Evolutionary conservation across 2,888 invertebrate genomes (phyloP), one percentile per base, ranked within the genome.

Genomic region (Erpobdella octoculata): DNA sequence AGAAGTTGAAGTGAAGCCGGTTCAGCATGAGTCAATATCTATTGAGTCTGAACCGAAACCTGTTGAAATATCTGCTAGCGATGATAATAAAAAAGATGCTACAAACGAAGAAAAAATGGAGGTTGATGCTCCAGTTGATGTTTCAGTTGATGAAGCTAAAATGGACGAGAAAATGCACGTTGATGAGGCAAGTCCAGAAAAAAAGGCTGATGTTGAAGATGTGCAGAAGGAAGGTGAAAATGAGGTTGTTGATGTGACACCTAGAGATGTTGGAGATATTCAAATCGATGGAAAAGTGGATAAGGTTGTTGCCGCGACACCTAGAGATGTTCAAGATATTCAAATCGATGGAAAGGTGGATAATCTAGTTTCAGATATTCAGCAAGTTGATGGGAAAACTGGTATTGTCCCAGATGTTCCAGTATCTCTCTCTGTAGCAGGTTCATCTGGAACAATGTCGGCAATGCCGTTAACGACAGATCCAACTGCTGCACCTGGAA

Each of bases 131-230:
- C 68, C 25, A 38, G 53, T 4, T 1, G 68, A 73, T 35, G 66
- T 36, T 18, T 41, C 9, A 37, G 61, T 33, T 8, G 65, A 61
- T 46, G 73, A 62, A 38, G 37, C 25, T n/a, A 72, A 73, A 37
- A 66, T 31, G 9, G 64, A 70, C 2, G 66, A 25, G 28, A 37
- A 25, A n/a, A 31, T 28, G 36, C 36, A 64, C 36, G 33, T 31
- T 35, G 71, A 73, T 15, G 38, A 21, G 5, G 36, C n/a, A 59
- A 58, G 38, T 18, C 35, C 41, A 38, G 53, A 58, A 9, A 72
- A 25, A 31, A 37, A 46, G 8, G 28, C 35, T 12, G 28, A 41
- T 18, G 33, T 46, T 8, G 31, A n/a, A 67, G n/a, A 48, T 15
- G 31, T n/a, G n/a, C 61, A 21, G 21, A 61, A 66, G n/a, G 28